A percentile compares a stretch with the other conserved stretches of the same genome.
These are phyloP conservation scores for Pristionchus exspectatus DNA, from an alignment of 2,888 invertebrate genomes.

Conservation along the genomic window DNA sequence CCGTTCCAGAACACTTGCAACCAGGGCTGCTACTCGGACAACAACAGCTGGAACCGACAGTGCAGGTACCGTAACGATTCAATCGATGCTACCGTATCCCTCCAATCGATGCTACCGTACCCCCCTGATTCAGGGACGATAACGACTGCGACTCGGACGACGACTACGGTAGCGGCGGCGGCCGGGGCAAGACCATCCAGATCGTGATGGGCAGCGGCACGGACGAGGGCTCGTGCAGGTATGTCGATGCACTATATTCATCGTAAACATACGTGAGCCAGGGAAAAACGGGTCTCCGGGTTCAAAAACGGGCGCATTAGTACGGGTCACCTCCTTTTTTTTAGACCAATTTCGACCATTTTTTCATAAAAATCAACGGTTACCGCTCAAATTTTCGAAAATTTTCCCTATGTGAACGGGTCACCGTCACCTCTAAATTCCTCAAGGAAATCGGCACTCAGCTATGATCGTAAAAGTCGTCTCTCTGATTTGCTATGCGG, in stretches of 20 bases:
- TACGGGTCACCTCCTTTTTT: too few relatives aligned
- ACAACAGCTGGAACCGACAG: slow-evolving; percentile 33
- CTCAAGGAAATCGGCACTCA: too few relatives aligned
- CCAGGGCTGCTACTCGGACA: slow-evolving; percentile 51
- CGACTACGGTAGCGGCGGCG: not conserved
- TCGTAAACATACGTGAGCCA: too few relatives aligned
- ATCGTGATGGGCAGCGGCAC: slow-evolving; percentile 46
- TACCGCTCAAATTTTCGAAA: too few relatives aligned
- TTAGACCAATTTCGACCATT: too few relatives aligned
- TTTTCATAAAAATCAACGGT: too few relatives aligned
- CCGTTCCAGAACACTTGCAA: slow-evolving; percentile 41
- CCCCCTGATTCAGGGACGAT: slow-evolving; percentile 9
- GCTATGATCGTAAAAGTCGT: too few relatives aligned
- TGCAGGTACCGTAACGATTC: slow-evolving; percentile 6
- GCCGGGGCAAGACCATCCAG: slow-evolving; percentile 26
- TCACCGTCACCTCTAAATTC: too few relatives aligned
- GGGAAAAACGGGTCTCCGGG: too few relatives aligned
- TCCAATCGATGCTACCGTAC: not conserved
- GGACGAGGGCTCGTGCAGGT: slow-evolving; percentile 45
- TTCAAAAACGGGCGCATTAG: too few relatives aligned
- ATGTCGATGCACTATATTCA: not conserved
- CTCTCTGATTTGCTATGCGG: too few relatives aligned
- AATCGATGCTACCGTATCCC: not conserved
- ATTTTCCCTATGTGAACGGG: too few relatives aligned
- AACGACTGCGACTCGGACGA: not conserved